Base-by-base conservation (phyloP, 92 coral and sea anemone genomes). In the Bergia puertoricense region DNA sequence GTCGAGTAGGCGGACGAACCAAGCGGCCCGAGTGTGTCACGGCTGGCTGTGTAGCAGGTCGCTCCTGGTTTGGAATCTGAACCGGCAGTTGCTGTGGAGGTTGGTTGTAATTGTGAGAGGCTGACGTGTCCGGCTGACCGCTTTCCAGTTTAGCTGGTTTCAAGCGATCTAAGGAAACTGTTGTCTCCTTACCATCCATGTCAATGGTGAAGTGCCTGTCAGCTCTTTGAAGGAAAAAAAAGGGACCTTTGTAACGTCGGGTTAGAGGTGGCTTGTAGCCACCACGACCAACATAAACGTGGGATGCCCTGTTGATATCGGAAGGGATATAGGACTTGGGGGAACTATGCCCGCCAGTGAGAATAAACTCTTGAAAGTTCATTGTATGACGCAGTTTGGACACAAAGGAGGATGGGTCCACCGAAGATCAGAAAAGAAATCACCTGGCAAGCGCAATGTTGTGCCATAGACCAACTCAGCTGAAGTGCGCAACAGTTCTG, bases 161-260 rank as follows among this genome's bases (percentile, higher is more conserved):
- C 51, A 85, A 36, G 65, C 79, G 81, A 48, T 73, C 76, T 30
- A 65, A 0, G 38, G 88, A 65, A 39, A 65, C 3, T 4, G 59
- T 69, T 38, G 18, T 69, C 46, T 39, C 36, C 39, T 50, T 43
- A 2, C 86, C 75, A 81, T 81, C 86, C 86, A 81, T 8, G 6
- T 37, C 46, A 11, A 83, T n/a, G 38, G 57, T 51, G 45, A 81
- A 81, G 42, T 56, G 74, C 40, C 36, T 48, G 72, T 81, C 74
- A 3, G 14, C 42, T 42, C 86, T 65, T 46, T 37, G 86, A 45
- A 83, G 15, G 36, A 67, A 57, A 16, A 36, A 50, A 41, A 65
- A 83, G 30, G 78, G 86, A 65, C 86, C 57, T 4, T 37, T 67
- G 38, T 56, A 56, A 30, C 11, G 59, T 11, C 59, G 16, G 1